phyloP scores from a whole-genome alignment of 1,140 invertebrate species.

The Drosophila elegans region DNA sequence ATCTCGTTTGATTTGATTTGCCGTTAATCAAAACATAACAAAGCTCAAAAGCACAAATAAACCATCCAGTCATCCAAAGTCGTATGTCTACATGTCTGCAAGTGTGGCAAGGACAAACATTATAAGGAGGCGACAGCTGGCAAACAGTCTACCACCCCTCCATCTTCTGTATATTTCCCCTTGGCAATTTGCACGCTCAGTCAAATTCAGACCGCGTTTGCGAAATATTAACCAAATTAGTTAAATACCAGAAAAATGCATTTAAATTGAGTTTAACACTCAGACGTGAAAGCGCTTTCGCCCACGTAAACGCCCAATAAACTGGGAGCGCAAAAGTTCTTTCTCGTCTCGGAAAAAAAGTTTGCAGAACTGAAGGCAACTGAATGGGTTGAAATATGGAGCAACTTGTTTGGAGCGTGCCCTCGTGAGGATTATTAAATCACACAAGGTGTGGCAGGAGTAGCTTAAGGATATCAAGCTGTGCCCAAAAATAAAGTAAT shows the following conservation, averaged over 20 bases:
- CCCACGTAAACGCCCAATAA: conserved; percentile 77
- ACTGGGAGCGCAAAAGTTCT: conserved; percentile 58
- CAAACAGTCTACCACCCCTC: not conserved
- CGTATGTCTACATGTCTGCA: conserved; percentile 1
- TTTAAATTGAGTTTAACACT: conserved; percentile 53
- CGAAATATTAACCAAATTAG: conserved; percentile 71
- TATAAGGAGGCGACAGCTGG: conserved; percentile 15
- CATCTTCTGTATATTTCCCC: conserved; percentile 6
- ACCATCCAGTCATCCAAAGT: not conserved
- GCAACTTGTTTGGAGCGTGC: conserved; percentile 50
- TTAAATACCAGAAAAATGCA: conserved; percentile 69
- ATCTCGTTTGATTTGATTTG: conserved; percentile 50
- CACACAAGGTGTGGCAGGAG: conserved; percentile 51
- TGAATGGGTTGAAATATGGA: conserved; percentile 35
- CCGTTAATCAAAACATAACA: conserved; percentile 46
- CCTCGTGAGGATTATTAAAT: conserved; percentile 70
- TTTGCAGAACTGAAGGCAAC: conserved; percentile 28
- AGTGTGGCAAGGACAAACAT: conserved; percentile 20
- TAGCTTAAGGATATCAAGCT: not conserved
- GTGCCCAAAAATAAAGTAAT: conserved; percentile 6
- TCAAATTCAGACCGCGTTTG: conserved; percentile 37
- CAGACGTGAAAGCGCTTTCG: conserved; percentile 16
- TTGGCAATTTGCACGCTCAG: conserved; percentile 40
- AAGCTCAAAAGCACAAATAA: conserved; percentile 26
- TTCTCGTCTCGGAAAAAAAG: conserved; percentile 45